Percentiles rank a stretch among this genome's conserved stretches.
These are phyloP conservation scores for Liolophura sinensis DNA, from an alignment of 1,140 invertebrate species.

Conservation along the genomic window DNA sequence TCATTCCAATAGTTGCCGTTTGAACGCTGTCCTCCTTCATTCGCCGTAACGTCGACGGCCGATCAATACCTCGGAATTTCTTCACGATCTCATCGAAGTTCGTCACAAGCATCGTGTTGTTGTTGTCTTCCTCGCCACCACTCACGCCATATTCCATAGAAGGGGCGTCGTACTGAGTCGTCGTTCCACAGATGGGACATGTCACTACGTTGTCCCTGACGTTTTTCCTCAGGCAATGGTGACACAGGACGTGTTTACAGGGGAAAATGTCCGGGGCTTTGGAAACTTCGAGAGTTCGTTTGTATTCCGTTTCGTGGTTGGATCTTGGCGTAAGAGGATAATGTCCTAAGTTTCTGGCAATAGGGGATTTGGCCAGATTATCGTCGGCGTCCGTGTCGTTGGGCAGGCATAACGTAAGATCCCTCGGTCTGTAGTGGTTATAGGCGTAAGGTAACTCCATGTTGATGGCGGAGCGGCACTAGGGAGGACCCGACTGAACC, in stretches of 20 bases:
- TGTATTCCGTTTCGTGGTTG: conserved; percentile 22
- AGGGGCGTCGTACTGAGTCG: conserved; percentile 10
- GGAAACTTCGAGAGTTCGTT: conserved; percentile 29
- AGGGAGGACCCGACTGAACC: too few relatives aligned
- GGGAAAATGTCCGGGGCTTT: conserved; percentile 50
- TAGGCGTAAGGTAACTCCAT: too few relatives aligned
- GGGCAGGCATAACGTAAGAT: too few relatives aligned
- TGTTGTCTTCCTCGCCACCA: conserved; percentile 20
- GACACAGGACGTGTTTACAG: conserved; percentile 51
- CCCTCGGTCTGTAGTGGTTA: too few relatives aligned
- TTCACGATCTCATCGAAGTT: conserved; percentile 49
- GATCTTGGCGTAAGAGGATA: too few relatives aligned
- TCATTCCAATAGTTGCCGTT: conserved; percentile 43
- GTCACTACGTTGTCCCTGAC: conserved; percentile 23
- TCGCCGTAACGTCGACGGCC: conserved; percentile 25
- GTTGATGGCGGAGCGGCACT: too few relatives aligned
- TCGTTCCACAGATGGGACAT: conserved; percentile 33
- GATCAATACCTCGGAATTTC: conserved; percentile 40
- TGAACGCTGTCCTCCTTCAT: conserved; percentile 44
- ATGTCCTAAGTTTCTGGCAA: too few relatives aligned
- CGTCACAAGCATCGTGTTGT: conserved; percentile 39
- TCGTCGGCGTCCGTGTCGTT: too few relatives aligned
- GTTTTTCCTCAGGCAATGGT: conserved; percentile 43
- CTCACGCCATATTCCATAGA: conserved; percentile 11
- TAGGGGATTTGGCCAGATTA: too few relatives aligned